Evolutionary conservation across 2,888 invertebrate genomes (phyloP).

Genomic region (Orthosia incerta): DNA sequence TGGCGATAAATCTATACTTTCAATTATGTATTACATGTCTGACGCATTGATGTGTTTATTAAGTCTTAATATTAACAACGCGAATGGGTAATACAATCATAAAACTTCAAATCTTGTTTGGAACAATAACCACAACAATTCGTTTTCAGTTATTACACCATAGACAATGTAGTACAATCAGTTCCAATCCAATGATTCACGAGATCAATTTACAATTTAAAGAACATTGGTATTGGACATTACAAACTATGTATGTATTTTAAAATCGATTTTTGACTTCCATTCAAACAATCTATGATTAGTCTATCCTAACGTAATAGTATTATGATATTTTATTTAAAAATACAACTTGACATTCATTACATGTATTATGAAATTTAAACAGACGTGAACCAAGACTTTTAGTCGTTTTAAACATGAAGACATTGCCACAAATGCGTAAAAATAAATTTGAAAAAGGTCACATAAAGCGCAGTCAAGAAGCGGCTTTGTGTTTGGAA

Average conservation of each 20-base stretch:
- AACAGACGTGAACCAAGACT: constrained; percentile 43
- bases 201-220: constrained; percentile 68
- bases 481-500: constrained; percentile 47
- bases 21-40: constrained; percentile 53
- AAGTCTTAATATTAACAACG: constrained; percentile 23
- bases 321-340: constrained; percentile 51
- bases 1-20: constrained; percentile 50
- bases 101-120: constrained; percentile 40
- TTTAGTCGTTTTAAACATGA: constrained; percentile 46
- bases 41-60: constrained; percentile 17
- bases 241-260: constrained; percentile 56
- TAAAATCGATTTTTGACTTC: constrained; percentile 52
- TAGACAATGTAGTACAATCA: constrained; percentile 47
- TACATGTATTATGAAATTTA: constrained; percentile 50
- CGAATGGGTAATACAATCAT: constrained; percentile 53
- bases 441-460: constrained; percentile 46
- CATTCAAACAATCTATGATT: constrained; percentile 49
- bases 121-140: constrained; percentile 44
- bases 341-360: constrained; percentile 59
- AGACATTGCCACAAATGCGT: constrained; percentile 57
- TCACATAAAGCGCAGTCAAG: constrained; percentile 41
- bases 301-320: constrained; percentile 49
- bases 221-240: constrained; percentile 62
- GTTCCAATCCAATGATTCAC: constrained; percentile 61
- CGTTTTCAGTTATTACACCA: constrained; percentile 45